These are phyloP conservation scores for Pseudorhiza aurosa DNA, from an alignment of 30 jellyfish, hydroid and myxozoan species.

Conservation along the genomic window DNA sequence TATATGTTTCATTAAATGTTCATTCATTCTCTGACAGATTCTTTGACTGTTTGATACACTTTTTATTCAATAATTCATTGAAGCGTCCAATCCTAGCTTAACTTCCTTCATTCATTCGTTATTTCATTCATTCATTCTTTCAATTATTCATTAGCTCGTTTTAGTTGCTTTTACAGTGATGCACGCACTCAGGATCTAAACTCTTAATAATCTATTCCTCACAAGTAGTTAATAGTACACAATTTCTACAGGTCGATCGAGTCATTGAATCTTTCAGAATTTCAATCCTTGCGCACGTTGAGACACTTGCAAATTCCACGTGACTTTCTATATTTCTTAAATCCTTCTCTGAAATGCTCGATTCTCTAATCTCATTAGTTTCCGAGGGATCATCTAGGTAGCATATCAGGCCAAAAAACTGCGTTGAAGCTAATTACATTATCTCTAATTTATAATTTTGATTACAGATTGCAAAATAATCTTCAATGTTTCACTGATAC, in stretches of 20 bases:
- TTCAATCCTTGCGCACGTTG: no score
- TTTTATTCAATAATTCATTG: no score
- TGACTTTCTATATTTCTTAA: background rate
- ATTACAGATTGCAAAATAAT: constrained; percentile 5
- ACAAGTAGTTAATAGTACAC: no score
- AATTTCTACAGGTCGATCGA: no score
- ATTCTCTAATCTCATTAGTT: constrained; percentile 1
- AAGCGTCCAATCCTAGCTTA: background rate
- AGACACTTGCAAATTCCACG: background rate
- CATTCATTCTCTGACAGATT: no score
- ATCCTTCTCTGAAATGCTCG: background rate
- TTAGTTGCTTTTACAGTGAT: no score
- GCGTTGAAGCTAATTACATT: background rate
- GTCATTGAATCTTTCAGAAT: no score
- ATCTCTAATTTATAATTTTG: constrained; percentile 9
- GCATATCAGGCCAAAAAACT: background rate
- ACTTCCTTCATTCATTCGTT: background rate
- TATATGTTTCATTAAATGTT: no score
- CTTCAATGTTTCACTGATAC: background rate
- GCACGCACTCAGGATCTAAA: no score
- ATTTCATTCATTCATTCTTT: background rate
- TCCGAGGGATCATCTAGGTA: constrained; percentile 14
- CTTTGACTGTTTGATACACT: no score
- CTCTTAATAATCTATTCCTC: no score
- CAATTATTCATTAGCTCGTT: background rate